Percentiles rank a stretch among this genome's conserved stretches.
Evolutionary conservation across 1,140 invertebrate genomes (phyloP).

Genomic region (Copidosoma floridanum): DNA sequence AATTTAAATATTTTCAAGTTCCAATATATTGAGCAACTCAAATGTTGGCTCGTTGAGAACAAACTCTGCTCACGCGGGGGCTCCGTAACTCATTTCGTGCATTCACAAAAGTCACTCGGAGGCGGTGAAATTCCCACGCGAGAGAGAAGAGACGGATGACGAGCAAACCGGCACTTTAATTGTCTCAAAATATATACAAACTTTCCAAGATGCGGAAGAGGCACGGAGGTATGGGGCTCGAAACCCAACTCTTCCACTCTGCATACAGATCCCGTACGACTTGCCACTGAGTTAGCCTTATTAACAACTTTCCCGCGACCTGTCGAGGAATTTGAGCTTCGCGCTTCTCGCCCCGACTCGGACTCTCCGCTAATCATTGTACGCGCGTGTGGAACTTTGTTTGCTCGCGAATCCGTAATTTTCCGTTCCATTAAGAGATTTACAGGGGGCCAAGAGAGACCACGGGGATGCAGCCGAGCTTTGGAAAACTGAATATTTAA

Average conservation of each 20-base stretch:
- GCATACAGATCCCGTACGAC: constrained; percentile 19
- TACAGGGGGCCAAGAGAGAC: neutral
- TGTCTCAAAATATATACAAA: constrained; percentile 8
- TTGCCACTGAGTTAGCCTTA: constrained; percentile 21
- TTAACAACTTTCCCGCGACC: constrained; percentile 22
- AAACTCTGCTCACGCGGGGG: too few species aligned
- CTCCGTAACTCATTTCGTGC: too few species aligned
- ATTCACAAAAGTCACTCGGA: too few species aligned
- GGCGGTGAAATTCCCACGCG: too few species aligned
- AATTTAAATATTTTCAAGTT: too few species aligned
- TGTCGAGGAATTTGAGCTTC: constrained; percentile 20
- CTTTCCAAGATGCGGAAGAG: too few species aligned
- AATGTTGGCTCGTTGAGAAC: too few species aligned
- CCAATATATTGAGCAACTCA: too few species aligned
- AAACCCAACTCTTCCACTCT: constrained; percentile 15
- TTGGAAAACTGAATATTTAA: constrained; percentile 19
- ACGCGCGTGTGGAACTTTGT: neutral
- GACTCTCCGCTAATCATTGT: constrained; percentile 12
- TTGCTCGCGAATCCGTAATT: neutral
- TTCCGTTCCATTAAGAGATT: too few species aligned
- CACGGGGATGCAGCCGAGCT: neutral
- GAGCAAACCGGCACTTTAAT: constrained; percentile 9
- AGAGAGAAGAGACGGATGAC: neutral
- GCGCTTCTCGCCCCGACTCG: neutral
- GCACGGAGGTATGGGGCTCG: too few species aligned